Evolutionary conservation across 2,888 invertebrate species (phyloP), one percentile per base, ranked within the genome.

Genomic region (Brenthis ino): DNA sequence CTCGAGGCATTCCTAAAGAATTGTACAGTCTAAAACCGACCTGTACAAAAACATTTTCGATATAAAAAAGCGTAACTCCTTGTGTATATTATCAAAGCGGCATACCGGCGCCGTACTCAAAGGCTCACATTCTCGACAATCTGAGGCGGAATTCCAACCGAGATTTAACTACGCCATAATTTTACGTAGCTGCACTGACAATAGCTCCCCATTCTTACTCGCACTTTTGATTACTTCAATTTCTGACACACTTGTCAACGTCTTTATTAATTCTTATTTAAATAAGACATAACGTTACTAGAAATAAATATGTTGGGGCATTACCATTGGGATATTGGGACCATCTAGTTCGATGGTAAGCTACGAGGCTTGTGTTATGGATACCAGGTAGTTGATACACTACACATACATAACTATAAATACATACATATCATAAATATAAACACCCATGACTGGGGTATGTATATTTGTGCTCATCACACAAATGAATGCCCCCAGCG

Each of bases 121-220:
- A 79, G 77, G 76, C 74, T 70, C 70, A 73, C 77, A 79, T 79
- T 78, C 77, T 76, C 73, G 70, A 70, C 76, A 74, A 75, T 77
- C 75, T 76, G 75, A 74, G 75, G 75, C 72, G 72, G 75, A 75
- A 79, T 82, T 80, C 78, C 79, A 60, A 65, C 71, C 66, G 77
- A 77, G 79, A 80, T 80, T 81, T 80, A 79, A 80, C 77, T 75
- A 74, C 75, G 75, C 73, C 72, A 77, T 80, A 80, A 79, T 80
- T 80, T 76, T 75, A 73, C 75, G 76, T 77, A 43, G 37, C 37
- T 76, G 75, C 76, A 77, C 66, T 73, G 72, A 72, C 72, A 71
- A 71, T 67, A 54, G 68, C 74, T 65, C 65, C 67, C 68, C 66
- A 43, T 72, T 74, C 72, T 69, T 69, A 65, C 71, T 68, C 64